Base-by-base conservation (phyloP, 2,797 vertebrate genomes). In the Margarornis squamiger region DNA sequence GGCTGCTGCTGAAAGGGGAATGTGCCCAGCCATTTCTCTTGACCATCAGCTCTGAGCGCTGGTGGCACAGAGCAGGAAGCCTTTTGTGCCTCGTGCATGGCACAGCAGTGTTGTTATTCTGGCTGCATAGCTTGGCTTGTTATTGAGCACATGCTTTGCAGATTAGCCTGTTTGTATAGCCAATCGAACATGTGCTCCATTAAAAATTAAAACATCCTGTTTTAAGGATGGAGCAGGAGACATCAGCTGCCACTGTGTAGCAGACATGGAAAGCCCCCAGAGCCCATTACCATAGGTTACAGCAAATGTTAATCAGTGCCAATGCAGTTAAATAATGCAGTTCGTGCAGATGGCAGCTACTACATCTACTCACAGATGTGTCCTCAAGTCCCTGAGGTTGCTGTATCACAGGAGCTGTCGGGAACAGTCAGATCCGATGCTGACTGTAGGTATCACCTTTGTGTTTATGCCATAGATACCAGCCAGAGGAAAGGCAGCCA, bases 101-200 rank as follows among this genome's bases (percentile, higher is more conserved):
- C 95, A 63, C 30, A 95, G 94, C 93, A 87, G 38, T 72, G 95
- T 98, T 98, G 97, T 95, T 97, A 98, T 98, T 98, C 98, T 97
- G 97, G 95, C 95, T 66, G 98, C 97, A 91, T 97, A 96, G 96
- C 96, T 91, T 88, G 97, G 97, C 97, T 98, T 97, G 98, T 98
- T 98, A 98, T 95, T 85, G 98, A 98, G 98, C 98, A 98, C 98
- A 98, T 98, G 98, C 98, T 98, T 98, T 97, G 98, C 98, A 98
- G 98, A 98, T 98, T 98, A 98, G 98, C 98, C 98, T 98, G 98
- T 98, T 98, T 98, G 98, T 98, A 98, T 98, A 98, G 98, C 98
- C 98, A 98, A 98, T 98, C 97, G 98, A 98, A 98, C 98, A 98
- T 98, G 98, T 98, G 98, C 98, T 98, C 97, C 98, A 98, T 99